Percentiles rank a stretch among this genome's conserved stretches.
Evolutionary conservation across 2,797 vertebrate genomes (phyloP).

Genomic region (Morus bassanus): DNA sequence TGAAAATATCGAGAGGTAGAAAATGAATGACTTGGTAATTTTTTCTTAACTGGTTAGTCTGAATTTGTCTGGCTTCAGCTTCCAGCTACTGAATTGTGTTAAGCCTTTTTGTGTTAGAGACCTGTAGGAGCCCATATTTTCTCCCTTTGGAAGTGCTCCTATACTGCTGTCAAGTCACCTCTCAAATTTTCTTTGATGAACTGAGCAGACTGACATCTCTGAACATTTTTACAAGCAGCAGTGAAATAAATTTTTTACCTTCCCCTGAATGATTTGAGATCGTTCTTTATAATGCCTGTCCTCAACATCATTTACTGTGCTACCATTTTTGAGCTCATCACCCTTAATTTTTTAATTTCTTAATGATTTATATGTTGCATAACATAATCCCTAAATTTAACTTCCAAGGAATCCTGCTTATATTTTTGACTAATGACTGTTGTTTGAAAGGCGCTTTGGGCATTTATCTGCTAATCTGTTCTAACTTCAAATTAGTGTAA

Average conservation of each 20-base stretch:
- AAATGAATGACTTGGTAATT: neutral
- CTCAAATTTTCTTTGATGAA: constrained; percentile 20
- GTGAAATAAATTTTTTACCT: neutral
- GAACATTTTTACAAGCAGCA: constrained; percentile 25
- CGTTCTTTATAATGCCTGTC: neutral
- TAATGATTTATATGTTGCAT: neutral
- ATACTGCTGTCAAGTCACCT: constrained; percentile 2
- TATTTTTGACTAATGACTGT: neutral
- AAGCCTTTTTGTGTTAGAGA: neutral
- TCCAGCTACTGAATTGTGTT: neutral
- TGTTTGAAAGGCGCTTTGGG: neutral
- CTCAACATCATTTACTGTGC: neutral
- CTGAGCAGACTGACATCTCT: neutral
- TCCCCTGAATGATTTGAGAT: neutral
- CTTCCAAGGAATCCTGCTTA: neutral
- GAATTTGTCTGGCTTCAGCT: neutral
- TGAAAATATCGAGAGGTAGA: neutral
- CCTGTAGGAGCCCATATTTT: neutral
- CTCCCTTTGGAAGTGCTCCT: neutral
- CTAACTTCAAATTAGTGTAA: neutral
- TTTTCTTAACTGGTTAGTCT: neutral
- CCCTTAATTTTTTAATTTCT: neutral
- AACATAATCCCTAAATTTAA: neutral
- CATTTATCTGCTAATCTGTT: neutral
- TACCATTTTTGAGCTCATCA: neutral